Base-by-base conservation (phyloP, 2,113 vertebrate species). In the Microcebus tavaratra region DNA sequence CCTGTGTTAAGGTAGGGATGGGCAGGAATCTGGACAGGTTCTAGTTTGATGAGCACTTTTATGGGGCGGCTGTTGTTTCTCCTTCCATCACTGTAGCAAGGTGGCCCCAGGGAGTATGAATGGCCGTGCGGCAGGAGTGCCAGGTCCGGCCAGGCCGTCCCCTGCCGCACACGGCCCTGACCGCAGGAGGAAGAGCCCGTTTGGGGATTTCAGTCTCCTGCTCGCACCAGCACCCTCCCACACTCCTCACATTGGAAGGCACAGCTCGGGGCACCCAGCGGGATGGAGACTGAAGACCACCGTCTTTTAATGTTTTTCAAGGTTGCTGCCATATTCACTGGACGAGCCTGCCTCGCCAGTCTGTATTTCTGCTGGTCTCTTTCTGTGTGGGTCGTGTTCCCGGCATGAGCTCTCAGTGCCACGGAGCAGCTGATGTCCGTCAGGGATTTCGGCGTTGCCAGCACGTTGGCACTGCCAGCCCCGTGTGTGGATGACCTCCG, bases 381-480 rank as follows among this genome's bases (percentile, higher is more conserved):
- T 4, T 48, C 17, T 34, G 1, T 29, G 27, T 72, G 65, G 17
- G 2, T 31, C 45, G 0, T 5, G 18, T 23, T 10, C 5, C 13
- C 36, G 39, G 12, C 18, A 11, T 34, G 73, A 29, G 34, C 18
- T 18, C 65, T 18, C 17, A 4, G 29, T 82, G 20, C 21, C 34
- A 8, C 48, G 17, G 25, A 55, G 55, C 31, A 21, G 31, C 36
- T 1, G 2, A 0, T 7, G 15, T 45, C 61, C 4, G 0, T 2
- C 6, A 2, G 9, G 34, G 48, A 31, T 9, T 12, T 23, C 15
- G 0, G 59, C 48, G 6, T 23, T 57, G n/a, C 34, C 7, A 7
- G 12, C 0, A 8, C 18, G 2, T 6, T 59, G 18, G 48, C 21
- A 57, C 1, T 2, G 63, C 7, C 14, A 1, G 55, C 12, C 11